Evolutionary conservation across 2,888 invertebrate species (phyloP).

Genomic region (Hipparchia sbordonii): DNA sequence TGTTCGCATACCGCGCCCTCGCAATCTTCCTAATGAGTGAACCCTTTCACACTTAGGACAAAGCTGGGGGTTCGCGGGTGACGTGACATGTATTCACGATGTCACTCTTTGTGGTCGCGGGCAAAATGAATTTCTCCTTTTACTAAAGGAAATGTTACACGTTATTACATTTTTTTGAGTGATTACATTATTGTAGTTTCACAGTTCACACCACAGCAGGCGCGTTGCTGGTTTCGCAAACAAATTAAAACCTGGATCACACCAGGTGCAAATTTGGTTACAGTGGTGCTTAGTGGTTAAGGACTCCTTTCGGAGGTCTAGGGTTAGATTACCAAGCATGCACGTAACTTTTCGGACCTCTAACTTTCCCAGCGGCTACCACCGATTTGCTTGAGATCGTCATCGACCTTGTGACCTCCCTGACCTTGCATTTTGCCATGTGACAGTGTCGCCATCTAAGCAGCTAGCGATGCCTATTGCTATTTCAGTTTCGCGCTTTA

Average conservation of each 20-base stretch:
- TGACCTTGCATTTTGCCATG: too few species aligned
- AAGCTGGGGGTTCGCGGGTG: conserved; percentile 78
- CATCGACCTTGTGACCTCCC: too few species aligned
- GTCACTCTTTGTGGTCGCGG: conserved; percentile 65
- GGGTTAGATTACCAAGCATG: too few species aligned
- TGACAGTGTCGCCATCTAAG: too few species aligned
- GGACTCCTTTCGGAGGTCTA: too few species aligned
- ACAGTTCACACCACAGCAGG: not conserved
- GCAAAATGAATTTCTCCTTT: conserved; percentile 58
- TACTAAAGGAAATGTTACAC: conserved; percentile 31
- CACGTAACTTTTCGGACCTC: too few species aligned
- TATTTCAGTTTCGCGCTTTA: too few species aligned
- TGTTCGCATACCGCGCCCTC: conserved; percentile 72
- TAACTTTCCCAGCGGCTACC: too few species aligned
- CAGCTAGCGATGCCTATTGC: too few species aligned
- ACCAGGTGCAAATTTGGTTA: not conserved
- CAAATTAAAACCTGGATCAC: not conserved
- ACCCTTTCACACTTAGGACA: conserved; percentile 80
- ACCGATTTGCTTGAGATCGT: too few species aligned
- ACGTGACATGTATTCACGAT: conserved; percentile 73
- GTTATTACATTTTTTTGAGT: conserved; percentile 30
- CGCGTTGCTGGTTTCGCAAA: not conserved
- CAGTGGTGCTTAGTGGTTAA: too few species aligned
- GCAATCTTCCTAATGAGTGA: conserved; percentile 83
- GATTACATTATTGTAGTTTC: conserved; percentile 28